Evolutionary conservation across 2,113 vertebrate genomes (phyloP).

Genomic region (rabbit (Oryctolagus cuniculus)): DNA sequence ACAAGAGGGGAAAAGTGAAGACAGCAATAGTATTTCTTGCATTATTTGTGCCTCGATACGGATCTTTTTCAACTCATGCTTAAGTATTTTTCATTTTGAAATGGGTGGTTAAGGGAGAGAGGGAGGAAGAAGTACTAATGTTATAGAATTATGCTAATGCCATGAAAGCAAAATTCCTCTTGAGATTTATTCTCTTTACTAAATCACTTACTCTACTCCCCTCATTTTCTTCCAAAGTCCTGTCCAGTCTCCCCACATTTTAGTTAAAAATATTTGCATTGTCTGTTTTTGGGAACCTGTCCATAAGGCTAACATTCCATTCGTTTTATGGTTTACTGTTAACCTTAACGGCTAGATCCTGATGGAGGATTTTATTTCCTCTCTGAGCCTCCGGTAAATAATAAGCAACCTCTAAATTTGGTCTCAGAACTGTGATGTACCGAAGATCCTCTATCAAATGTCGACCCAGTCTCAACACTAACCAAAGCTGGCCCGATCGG

Average conservation of each 20-base stretch:
- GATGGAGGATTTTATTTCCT: constrained; percentile 57
- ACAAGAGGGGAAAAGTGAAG: constrained; percentile 56
- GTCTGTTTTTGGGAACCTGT: constrained; percentile 11
- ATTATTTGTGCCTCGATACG: constrained; percentile 51
- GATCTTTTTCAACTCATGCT: constrained; percentile 51
- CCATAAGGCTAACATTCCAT: constrained; percentile 50
- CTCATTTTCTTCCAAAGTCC: not conserved
- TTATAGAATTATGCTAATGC: constrained; percentile 45
- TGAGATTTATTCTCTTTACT: constrained; percentile 39
- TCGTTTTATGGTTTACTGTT: constrained; percentile 63
- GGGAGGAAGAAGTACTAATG: not conserved
- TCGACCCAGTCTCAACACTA: not conserved
- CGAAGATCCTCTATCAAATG: constrained; percentile 35
- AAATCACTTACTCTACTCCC: constrained; percentile 21
- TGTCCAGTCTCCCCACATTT: not conserved
- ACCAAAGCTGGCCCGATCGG: not conserved
- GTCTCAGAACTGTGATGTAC: constrained; percentile 34
- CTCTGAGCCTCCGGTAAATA: constrained; percentile 71
- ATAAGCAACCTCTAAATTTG: constrained; percentile 68
- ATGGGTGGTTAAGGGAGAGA: not conserved
- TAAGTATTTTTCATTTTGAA: constrained; percentile 61
- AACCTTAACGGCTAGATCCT: constrained; percentile 72
- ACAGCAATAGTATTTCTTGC: constrained; percentile 31
- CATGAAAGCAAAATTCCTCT: constrained; percentile 16
- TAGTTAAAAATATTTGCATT: constrained; percentile 39